Evolutionary conservation across 1,140 invertebrate genomes (phyloP), one percentile per base, ranked within the genome.

Genomic region (Drosophila sturtevanti): DNA sequence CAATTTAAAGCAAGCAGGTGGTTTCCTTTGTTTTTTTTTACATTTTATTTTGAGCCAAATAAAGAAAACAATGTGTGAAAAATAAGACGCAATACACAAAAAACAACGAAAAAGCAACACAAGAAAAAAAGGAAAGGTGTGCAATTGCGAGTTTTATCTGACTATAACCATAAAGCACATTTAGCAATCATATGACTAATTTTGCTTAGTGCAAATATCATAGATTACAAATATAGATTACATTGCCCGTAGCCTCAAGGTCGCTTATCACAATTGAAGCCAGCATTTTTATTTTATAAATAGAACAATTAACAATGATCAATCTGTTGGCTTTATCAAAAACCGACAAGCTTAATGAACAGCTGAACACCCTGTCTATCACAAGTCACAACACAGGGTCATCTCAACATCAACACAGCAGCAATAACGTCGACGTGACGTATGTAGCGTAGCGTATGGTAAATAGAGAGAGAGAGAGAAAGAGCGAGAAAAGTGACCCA

Each of bases 11-110:
- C 41, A 59, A 68, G 71, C 78, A 81, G 78, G 78, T 81, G 78
- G 37, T 63, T 16, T 18, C 24, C 24, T 35, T 34, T 27, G 9
- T 16, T 71, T 38, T 62, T 21, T 41, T 56, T 52, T 67, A n/a
- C n/a, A n/a, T n/a, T n/a, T n/a, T 34, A 16, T 73, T 73, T 61
- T 7, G 24, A 16, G 61, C 41, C 68, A 80, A 66, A 67, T 44
- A 58, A 69, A 77, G 34, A 72, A 77, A 72, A 63, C 71, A 59
- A 37, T 51, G 55, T 58, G 54, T 52, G 54, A 54, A 69, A 73
- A 84, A 54, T 86, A 52, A 85, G 71, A 52, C 81, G 81, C 81
- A 86, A 81, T 86, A 81, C 16, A 58, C 38, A 60, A 61, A 63
- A 51, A 37, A 59, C 37, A 65, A 21, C 11, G 24, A 35, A 37